Percentiles rank a stretch among this genome's conserved stretches.
phyloP scores from a whole-genome alignment of 1,140 invertebrate genomes.

The Aphelinus certus region DNA sequence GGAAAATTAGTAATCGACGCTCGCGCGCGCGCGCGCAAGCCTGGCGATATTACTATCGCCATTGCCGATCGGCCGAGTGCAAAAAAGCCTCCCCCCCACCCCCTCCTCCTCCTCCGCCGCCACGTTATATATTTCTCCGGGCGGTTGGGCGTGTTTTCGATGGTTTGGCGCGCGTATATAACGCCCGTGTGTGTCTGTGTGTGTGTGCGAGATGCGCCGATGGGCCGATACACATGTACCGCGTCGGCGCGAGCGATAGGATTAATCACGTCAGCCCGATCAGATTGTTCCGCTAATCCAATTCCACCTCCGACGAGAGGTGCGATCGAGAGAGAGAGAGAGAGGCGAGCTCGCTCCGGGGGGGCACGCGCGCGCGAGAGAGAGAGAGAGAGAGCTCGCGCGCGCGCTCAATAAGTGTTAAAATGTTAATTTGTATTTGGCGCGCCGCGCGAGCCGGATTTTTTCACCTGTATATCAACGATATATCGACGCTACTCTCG shows the following conservation, averaged over 20 bases:
- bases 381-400: constrained; percentile 1
- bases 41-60: constrained; percentile 24
- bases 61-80: constrained; percentile 14
- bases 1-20: constrained; percentile 37
- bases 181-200: no score
- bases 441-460: no score
- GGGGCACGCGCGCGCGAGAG: background rate
- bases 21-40: no score
- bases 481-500: no score
- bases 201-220: constrained; percentile 32
- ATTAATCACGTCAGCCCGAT: constrained; percentile 47
- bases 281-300: constrained; percentile 57
- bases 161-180: constrained; percentile 24
- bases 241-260: constrained; percentile 31
- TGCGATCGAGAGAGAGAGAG: constrained; percentile 10
- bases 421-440: constrained; percentile 49
- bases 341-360: background rate
- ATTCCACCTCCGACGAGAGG: constrained; percentile 49
- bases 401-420: constrained; percentile 44
- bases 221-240: constrained; percentile 31
- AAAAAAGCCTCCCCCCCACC: background rate
- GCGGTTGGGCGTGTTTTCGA: constrained; percentile 41
- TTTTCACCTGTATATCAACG: no score
- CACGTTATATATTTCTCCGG: no score
- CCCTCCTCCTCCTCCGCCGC: background rate